Percentiles rank a stretch among this genome's conserved stretches.
phyloP scores from a whole-genome alignment of 2,888 invertebrate species.

The Epicampocera succincta region DNA sequence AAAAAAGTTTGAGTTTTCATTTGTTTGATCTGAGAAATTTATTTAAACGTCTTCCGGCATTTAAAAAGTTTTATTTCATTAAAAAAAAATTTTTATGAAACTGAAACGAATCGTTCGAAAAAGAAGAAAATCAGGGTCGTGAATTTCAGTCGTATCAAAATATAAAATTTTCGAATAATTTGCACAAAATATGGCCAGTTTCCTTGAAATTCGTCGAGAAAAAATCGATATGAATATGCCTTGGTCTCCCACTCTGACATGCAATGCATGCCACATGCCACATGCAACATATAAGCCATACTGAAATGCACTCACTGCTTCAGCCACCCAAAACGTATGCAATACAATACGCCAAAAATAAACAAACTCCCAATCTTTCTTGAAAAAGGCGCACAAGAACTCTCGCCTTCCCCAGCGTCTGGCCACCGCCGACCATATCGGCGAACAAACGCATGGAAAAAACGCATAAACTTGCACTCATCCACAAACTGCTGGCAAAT shows the following conservation, averaged over 20 bases:
- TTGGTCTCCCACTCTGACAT: neutral
- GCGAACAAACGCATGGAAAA: conserved; percentile 22
- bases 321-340: neutral
- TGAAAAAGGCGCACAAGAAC: conserved; percentile 1
- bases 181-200: no score
- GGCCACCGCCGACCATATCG: neutral
- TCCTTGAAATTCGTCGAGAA: no score
- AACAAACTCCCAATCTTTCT: conserved; percentile 12
- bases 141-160: no score
- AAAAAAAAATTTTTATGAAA: no score
- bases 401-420: neutral
- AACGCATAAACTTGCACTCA: conserved; percentile 39
- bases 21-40: no score
- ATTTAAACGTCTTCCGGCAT: no score
- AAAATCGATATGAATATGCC: neutral
- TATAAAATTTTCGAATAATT: no score
- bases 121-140: no score
- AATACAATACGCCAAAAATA: neutral
- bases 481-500: neutral
- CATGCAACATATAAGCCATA: conserved; percentile 56
- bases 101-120: no score
- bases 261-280: conserved; percentile 42
- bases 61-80: no score
- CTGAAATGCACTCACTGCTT: conserved; percentile 55
- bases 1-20: no score